These are phyloP conservation scores for Dinoponera quadriceps DNA, from an alignment of 1,140 invertebrate genomes.

Conservation along the genomic window DNA sequence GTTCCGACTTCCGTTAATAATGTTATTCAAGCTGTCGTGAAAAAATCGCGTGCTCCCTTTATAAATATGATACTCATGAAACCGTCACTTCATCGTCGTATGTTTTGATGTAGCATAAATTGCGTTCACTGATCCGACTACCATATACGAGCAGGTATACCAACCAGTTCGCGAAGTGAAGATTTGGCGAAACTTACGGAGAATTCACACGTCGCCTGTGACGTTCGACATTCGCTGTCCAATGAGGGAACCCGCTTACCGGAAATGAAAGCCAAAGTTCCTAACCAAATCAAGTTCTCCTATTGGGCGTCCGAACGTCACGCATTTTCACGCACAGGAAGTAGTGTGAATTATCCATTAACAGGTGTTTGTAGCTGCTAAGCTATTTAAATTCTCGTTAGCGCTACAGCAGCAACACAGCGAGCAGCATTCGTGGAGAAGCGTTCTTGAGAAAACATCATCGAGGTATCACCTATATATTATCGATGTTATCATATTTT, in stretches of 20 bases:
- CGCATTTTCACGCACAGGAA: too few species aligned
- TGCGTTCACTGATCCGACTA: conserved; percentile 23
- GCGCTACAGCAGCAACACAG: neutral
- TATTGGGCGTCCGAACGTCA: too few species aligned
- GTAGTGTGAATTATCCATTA: too few species aligned
- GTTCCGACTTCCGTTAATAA: neutral
- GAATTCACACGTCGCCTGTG: too few species aligned
- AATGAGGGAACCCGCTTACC: too few species aligned
- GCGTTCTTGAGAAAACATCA: neutral
- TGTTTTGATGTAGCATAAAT: conserved; percentile 65
- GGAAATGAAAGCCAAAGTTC: too few species aligned
- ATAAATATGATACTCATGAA: conserved; percentile 58
- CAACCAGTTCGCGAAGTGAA: neutral
- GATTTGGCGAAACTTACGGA: neutral
- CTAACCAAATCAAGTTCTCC: too few species aligned
- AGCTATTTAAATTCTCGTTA: conserved; percentile 21
- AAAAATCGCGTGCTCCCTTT: neutral
- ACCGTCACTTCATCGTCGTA: conserved; percentile 73
- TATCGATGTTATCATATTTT: neutral
- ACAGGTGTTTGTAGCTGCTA: neutral
- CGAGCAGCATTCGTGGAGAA: neutral
- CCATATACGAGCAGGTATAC: neutral
- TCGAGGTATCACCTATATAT: neutral
- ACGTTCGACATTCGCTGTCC: too few species aligned
- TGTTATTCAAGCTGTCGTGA: neutral